Conservation (phyloP, 2,888 invertebrate genomes). For the Acrobasis repandana region DNA sequence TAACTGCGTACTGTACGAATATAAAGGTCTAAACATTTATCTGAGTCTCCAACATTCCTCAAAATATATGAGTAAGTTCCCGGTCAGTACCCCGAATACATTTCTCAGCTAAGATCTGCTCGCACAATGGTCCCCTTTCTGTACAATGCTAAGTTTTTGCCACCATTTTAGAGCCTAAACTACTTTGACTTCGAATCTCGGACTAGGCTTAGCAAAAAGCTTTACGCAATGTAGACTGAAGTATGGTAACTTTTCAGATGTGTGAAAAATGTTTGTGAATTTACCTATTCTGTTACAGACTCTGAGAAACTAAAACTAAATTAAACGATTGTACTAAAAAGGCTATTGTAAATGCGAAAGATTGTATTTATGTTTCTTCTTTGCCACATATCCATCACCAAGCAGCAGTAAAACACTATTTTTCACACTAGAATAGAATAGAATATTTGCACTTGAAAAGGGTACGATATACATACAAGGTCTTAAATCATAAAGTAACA, state of each 20-base stretch:
- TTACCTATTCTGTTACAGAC: slow-evolving; percentile 21
- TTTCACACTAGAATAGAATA: slow-evolving; percentile 62
- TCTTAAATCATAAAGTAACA: too few relatives aligned
- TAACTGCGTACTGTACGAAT: too few relatives aligned
- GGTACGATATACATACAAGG: too few relatives aligned
- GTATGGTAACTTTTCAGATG: slow-evolving; percentile 32
- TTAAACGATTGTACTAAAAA: too few relatives aligned
- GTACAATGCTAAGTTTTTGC: slow-evolving; percentile 56
- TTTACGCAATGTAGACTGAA: slow-evolving; percentile 33
- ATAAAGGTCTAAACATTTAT: too few relatives aligned
- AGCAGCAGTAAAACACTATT: slow-evolving; percentile 64
- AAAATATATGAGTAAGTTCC: slow-evolving; percentile 24
- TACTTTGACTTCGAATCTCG: slow-evolving; percentile 49
- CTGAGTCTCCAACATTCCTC: neutral
- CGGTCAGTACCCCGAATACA: slow-evolving; percentile 32
- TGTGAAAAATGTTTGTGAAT: slow-evolving; percentile 8
- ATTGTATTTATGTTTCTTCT: too few relatives aligned
- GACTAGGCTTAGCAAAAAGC: slow-evolving; percentile 45
- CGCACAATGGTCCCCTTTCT: slow-evolving; percentile 42
- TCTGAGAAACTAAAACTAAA: neutral
- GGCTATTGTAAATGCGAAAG: too few relatives aligned
- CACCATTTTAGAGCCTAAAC: slow-evolving; percentile 53
- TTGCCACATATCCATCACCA: slow-evolving; percentile 44
- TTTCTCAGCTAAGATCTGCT: slow-evolving; percentile 18
- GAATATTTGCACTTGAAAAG: too few relatives aligned